Percentiles rank a stretch among this genome's conserved stretches.
Evolutionary conservation across 2,113 vertebrate genomes (phyloP).

Genomic region (Empidonax alnorum): DNA sequence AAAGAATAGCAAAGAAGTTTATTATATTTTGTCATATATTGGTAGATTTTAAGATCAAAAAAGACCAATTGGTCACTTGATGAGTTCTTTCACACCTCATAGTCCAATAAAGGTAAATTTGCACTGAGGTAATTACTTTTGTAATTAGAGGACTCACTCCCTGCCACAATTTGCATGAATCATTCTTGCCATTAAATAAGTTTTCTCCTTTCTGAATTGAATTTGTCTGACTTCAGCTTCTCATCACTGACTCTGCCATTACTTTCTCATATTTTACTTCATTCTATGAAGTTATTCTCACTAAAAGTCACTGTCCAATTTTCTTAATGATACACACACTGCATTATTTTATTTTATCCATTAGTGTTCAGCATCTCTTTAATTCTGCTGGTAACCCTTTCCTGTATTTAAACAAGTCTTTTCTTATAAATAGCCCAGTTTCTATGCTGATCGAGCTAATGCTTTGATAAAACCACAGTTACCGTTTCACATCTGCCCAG

Average conservation of each 20-base stretch:
- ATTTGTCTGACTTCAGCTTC: slow-evolving; percentile 10
- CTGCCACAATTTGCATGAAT: slow-evolving; percentile 30
- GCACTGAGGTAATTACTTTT: slow-evolving; percentile 21
- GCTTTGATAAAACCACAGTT: not conserved
- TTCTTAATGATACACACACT: not conserved
- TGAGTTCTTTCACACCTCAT: not conserved
- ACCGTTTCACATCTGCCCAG: not conserved
- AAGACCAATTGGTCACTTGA: not conserved
- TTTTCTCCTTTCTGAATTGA: slow-evolving; percentile 16
- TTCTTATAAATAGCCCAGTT: not conserved
- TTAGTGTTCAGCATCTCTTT: not conserved
- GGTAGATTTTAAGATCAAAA: not conserved
- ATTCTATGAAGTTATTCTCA: not conserved
- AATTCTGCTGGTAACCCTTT: not conserved
- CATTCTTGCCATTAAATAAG: slow-evolving; percentile 24
- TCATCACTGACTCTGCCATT: not conserved
- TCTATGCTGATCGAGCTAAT: not conserved
- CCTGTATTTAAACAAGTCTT: not conserved
- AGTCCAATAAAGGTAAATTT: slow-evolving; percentile 17
- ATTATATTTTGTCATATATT: not conserved
- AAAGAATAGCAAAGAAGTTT: not conserved
- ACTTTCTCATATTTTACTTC: not conserved
- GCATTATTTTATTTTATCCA: not conserved
- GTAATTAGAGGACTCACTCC: slow-evolving; percentile 1
- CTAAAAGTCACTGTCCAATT: not conserved